Evolutionary conservation across 1,140 invertebrate genomes (phyloP), one percentile per base, ranked within the genome.

Genomic region (Neuroterus valhalla): DNA sequence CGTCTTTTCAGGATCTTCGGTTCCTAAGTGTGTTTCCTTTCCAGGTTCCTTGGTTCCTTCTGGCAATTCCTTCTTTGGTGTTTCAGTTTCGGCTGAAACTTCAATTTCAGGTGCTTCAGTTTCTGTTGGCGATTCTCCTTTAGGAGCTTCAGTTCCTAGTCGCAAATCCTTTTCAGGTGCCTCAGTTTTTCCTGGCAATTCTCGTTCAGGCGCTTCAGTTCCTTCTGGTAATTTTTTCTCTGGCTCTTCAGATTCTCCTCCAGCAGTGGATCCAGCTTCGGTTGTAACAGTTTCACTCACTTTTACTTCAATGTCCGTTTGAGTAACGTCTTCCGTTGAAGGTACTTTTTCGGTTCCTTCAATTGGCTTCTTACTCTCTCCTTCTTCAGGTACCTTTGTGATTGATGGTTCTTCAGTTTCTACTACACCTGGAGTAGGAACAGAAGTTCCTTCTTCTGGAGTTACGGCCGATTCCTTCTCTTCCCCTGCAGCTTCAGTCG

Each of bases 331-430:
- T 72, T n/a, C 11, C 71, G 71, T 21, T 62, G 75, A 68, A 69
- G 78, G 6, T 70, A 68, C 45, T 76, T 82, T 74, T 62, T 84
- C 67, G 46, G 70, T 52, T 66, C 62, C 21, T 71, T 66, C 70
- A 52, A 66, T 15, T 48, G 72, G 71, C 44, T 52, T 71, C 52
- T 80, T 74, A n/a, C 72, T 71, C 11, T 21, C 17, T 68, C 75
- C 19, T 48, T 23, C 45, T 55, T 82, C 81, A 17, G 70, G 23
- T 26, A 66, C 21, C 3, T 67, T 52, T 5, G 45, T 67, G 42
- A 71, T 43, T 38, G 31, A 5, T 38, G 31, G 31, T 46, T 74
- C 67, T 45, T n/a, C 70, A 55, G 77, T 46, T 66, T 78, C 78
- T 43, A 75, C 71, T 48, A 74, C 55, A 55, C n/a, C 14, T 17